A percentile compares a stretch with the other conserved stretches of the same genome.
Evolutionary conservation across 2,113 vertebrate genomes (phyloP).

Genomic region (Mellivora capensis): DNA sequence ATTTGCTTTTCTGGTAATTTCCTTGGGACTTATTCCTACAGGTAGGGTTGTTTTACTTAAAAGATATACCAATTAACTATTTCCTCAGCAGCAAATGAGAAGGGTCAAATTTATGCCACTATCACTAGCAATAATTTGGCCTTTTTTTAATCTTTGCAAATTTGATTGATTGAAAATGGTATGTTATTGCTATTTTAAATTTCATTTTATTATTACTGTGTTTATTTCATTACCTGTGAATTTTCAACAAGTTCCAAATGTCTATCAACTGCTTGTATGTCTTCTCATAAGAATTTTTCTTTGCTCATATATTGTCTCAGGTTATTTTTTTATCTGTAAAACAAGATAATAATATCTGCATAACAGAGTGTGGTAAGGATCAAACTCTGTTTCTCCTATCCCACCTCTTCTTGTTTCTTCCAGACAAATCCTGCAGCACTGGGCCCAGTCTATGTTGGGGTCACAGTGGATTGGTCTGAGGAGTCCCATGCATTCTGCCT

Average conservation of each 20-base stretch:
- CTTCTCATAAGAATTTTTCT: background rate
- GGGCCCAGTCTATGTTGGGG: background rate
- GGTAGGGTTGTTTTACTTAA: background rate
- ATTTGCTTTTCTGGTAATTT: background rate
- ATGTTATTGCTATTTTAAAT: slow-evolving; percentile 26
- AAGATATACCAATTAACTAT: background rate
- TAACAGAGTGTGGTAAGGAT: background rate
- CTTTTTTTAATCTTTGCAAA: slow-evolving; percentile 11
- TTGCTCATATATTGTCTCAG: background rate
- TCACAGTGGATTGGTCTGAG: background rate
- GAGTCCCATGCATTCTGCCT: background rate
- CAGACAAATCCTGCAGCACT: background rate
- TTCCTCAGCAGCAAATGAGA: background rate
- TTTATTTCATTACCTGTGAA: background rate
- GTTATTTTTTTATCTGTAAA: background rate
- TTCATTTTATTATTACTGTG: background rate
- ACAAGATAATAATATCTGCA: background rate
- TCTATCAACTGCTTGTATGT: background rate
- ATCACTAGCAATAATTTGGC: background rate
- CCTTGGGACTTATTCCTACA: background rate
- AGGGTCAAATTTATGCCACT: background rate
- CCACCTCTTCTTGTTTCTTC: background rate
- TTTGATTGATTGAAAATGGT: slow-evolving; percentile 1
- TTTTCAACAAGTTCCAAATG: background rate
- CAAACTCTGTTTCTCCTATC: background rate